A percentile compares a stretch with the other conserved stretches of the same genome.
Conservation (phyloP, 23 tunicate genomes). For the Halocynthia roretzi region DNA sequence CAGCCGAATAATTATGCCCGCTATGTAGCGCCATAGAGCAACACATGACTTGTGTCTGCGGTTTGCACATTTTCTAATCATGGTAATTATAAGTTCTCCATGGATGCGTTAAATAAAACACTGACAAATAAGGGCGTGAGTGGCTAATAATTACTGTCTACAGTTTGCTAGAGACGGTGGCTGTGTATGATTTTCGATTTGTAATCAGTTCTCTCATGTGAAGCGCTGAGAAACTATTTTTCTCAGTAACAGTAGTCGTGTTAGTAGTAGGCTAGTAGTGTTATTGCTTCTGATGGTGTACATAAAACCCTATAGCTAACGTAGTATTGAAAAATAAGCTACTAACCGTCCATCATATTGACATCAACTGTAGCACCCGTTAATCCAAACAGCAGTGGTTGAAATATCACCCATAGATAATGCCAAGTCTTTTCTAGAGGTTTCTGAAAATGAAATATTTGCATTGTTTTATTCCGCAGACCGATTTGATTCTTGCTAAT, state of each 20-base stretch:
- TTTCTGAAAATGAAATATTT: constrained; percentile 17
- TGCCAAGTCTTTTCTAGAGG: constrained; percentile 64
- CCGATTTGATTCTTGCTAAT: background rate
- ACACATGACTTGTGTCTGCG: no score
- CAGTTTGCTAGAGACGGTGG: no score
- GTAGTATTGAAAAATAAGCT: background rate
- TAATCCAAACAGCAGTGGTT: constrained; percentile 76
- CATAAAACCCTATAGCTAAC: background rate
- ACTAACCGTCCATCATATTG: constrained; percentile 51
- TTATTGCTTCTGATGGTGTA: background rate
- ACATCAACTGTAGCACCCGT: constrained; percentile 75
- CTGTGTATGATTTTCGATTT: no score
- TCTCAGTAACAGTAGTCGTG: no score
- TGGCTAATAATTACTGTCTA: no score
- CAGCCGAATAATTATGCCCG: background rate
- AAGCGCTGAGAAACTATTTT: no score
- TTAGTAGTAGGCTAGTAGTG: no score
- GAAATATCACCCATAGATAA: constrained; percentile 70
- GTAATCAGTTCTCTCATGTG: no score
- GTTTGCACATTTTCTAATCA: background rate
- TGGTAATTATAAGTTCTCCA: background rate
- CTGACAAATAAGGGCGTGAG: no score
- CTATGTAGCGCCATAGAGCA: no score
- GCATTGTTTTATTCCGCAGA: background rate
- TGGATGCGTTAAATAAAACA: no score